Conservation (phyloP, 2,797 vertebrate species). For the Rhynchotus rufescens region DNA sequence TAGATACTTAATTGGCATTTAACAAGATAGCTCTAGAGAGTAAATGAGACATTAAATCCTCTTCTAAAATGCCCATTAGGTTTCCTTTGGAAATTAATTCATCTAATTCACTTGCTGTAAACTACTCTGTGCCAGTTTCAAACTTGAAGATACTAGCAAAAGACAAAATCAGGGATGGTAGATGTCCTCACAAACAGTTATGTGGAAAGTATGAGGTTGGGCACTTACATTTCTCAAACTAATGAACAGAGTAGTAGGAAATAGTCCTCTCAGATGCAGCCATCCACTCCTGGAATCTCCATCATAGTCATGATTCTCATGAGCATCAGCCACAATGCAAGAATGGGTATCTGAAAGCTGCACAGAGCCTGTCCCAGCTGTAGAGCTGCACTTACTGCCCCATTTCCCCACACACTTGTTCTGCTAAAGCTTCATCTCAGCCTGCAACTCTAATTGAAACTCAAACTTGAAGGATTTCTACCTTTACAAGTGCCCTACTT, state of each 20-base stretch:
- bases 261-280: background rate
- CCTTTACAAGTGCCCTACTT: background rate
- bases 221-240: slow-evolving; percentile 1
- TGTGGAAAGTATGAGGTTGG: background rate
- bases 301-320: background rate
- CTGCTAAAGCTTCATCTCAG: background rate
- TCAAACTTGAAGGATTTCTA: background rate
- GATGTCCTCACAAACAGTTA: background rate
- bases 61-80: slow-evolving; percentile 83
- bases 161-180: background rate
- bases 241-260: background rate
- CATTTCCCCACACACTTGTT: background rate
- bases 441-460: background rate
- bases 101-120: slow-evolving; percentile 80
- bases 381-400: background rate
- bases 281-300: background rate
- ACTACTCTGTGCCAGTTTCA: slow-evolving; percentile 66
- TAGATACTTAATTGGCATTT: slow-evolving; percentile 86
- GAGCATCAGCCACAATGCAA: fast-evolving
- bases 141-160: slow-evolving; percentile 55
- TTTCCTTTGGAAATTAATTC: slow-evolving; percentile 84
- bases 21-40: slow-evolving; percentile 82
- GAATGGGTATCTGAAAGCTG: background rate
- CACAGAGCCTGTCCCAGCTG: background rate
- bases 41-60: slow-evolving; percentile 87